Evolutionary conservation across 2,797 vertebrate genomes (phyloP).

Genomic region (Parauchenoglanis ngamensis): DNA sequence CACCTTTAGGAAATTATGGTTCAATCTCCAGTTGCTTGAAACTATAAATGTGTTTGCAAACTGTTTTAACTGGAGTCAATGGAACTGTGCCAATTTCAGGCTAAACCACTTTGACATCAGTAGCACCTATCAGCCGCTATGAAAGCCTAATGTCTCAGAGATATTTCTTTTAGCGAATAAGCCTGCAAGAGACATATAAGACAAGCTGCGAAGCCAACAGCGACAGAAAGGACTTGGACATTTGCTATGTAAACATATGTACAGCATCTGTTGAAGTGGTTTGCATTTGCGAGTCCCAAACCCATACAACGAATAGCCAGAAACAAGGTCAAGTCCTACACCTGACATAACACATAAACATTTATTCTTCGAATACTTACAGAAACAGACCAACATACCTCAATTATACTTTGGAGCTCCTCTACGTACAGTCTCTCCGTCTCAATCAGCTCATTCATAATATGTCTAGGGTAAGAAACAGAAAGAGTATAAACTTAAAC

Average conservation of each 20-base stretch:
- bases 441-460: slow-evolving; percentile 92
- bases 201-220: not conserved
- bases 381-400: slow-evolving; percentile 72
- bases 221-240: not conserved
- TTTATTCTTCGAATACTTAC: not conserved
- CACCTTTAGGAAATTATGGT: not conserved
- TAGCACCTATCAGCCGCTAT: not conserved
- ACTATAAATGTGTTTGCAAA: not conserved
- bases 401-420: slow-evolving; percentile 93
- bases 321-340: not conserved
- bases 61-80: not conserved
- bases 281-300: not conserved
- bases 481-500: not conserved
- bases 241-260: slow-evolving; percentile 9
- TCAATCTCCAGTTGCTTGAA: not conserved
- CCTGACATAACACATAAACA: not conserved
- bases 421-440: slow-evolving; percentile 93
- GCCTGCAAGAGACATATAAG: not conserved
- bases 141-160: not conserved
- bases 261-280: not conserved
- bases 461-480: slow-evolving; percentile 77
- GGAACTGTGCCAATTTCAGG: not conserved
- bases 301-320: not conserved
- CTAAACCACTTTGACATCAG: not conserved
- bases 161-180: not conserved